Evolutionary conservation across 2,113 vertebrate genomes (phyloP).

Genomic region (Pleuronectes platessa): DNA sequence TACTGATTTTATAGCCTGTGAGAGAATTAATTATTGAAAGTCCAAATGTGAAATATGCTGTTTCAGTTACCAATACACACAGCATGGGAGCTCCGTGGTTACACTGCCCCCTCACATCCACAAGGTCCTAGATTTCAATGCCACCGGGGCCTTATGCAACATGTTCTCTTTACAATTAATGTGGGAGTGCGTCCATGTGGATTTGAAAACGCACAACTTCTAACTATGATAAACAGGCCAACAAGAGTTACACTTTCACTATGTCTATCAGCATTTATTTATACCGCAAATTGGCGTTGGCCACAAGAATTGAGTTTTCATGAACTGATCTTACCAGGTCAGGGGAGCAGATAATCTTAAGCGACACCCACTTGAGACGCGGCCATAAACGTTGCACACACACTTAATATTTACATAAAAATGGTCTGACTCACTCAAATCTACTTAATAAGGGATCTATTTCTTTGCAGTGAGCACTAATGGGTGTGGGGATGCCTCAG

Average conservation of each 20-base stretch:
- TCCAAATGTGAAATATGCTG: not conserved
- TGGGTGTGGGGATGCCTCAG: no score
- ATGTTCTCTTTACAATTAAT: not conserved
- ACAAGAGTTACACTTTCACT: not conserved
- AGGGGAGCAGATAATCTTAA: not conserved
- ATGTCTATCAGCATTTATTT: not conserved
- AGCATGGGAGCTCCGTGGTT: not conserved
- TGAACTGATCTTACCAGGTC: not conserved
- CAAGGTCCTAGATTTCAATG: not conserved
- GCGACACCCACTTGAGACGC: not conserved
- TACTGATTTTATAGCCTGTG: not conserved
- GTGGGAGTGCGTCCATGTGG: not conserved
- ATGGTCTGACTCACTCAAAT: no score
- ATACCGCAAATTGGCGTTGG: not conserved
- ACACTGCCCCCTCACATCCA: not conserved
- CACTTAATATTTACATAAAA: no score
- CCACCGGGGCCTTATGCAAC: not conserved
- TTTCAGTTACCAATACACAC: not conserved
- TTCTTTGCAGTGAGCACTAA: no score
- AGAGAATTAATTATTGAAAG: not conserved
- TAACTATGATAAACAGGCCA: not conserved
- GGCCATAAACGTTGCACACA: not conserved
- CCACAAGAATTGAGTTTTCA: not conserved
- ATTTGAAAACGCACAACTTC: not conserved
- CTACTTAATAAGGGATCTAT: no score